Conservation (phyloP, 2,888 invertebrate genomes). For the Spatulosminthurus flaviceps region DNA sequence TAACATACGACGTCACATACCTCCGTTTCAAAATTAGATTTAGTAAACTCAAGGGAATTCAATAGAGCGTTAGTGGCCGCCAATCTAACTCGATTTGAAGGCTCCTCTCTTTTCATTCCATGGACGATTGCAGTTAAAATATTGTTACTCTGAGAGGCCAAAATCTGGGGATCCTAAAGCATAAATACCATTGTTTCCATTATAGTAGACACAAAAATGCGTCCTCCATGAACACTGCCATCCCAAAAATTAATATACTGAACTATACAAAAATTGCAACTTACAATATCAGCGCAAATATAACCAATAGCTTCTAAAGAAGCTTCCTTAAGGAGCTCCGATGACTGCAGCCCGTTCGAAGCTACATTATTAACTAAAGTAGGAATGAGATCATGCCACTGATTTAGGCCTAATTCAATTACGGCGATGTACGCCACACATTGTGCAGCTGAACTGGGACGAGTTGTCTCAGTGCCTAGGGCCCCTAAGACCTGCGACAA, state of each 20-base stretch:
- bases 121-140: slow-evolving; percentile 99
- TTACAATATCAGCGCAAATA: slow-evolving; percentile 94
- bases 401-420: slow-evolving; percentile 88
- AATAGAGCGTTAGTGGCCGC: slow-evolving; percentile 96
- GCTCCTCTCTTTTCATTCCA: slow-evolving; percentile 95
- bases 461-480: slow-evolving; percentile 92
- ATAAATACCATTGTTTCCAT: slow-evolving; percentile 12
- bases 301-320: slow-evolving; percentile 98
- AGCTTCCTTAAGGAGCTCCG: slow-evolving; percentile 95
- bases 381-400: slow-evolving; percentile 91
- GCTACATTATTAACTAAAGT: slow-evolving; percentile 91
- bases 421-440: slow-evolving; percentile 99
- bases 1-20: slow-evolving; percentile 66
- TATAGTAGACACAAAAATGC: background rate
- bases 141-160: slow-evolving; percentile 91
- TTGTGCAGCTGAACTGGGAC: slow-evolving; percentile 98
- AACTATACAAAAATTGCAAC: slow-evolving; percentile 56
- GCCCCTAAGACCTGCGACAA: slow-evolving; percentile 83
- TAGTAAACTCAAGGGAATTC: slow-evolving; percentile 98
- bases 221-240: background rate
- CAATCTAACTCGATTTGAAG: slow-evolving; percentile 90
- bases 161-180: slow-evolving; percentile 80
- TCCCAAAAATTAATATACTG: background rate
- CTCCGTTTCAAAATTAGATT: slow-evolving; percentile 97
- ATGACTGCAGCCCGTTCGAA: slow-evolving; percentile 72